These are phyloP conservation scores for Microtus richardsoni DNA, from an alignment of 2,113 vertebrate species.

Conservation along the genomic window DNA sequence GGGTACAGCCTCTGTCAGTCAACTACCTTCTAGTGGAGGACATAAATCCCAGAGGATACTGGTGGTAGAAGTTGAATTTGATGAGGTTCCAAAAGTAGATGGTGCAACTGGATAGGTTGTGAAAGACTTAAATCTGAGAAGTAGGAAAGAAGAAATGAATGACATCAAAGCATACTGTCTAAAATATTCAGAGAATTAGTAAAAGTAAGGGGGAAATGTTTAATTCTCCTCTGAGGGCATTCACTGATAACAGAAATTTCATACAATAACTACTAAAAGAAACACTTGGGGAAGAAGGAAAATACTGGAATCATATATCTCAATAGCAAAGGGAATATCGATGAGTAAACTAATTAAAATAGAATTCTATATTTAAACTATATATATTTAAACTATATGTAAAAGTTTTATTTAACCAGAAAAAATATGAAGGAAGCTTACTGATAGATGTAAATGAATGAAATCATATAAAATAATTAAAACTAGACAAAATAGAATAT, in stretches of 20 bases:
- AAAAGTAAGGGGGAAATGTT: neutral
- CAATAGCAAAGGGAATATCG: neutral
- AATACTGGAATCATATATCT: neutral
- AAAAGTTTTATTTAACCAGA: neutral
- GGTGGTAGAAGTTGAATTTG: neutral
- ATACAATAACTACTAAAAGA: neutral
- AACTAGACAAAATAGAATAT: neutral
- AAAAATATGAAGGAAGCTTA: neutral
- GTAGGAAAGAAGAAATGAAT: neutral
- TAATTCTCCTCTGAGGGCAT: neutral
- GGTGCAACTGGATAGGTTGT: no score
- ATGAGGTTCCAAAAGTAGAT: neutral
- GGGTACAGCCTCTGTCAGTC: no score
- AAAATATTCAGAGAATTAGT: neutral
- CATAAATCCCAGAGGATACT: neutral
- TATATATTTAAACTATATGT: neutral
- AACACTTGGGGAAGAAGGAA: neutral
- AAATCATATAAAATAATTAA: neutral
- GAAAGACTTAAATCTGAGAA: no score
- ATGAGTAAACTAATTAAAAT: neutral
- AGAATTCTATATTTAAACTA: neutral
- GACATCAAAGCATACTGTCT: neutral
- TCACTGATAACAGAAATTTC: neutral
- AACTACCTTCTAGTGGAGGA: neutral
- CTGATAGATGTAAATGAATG: neutral